phyloP scores from a whole-genome alignment of 1,140 invertebrate genomes.

The Gyrodactylus bullatarudis region DNA sequence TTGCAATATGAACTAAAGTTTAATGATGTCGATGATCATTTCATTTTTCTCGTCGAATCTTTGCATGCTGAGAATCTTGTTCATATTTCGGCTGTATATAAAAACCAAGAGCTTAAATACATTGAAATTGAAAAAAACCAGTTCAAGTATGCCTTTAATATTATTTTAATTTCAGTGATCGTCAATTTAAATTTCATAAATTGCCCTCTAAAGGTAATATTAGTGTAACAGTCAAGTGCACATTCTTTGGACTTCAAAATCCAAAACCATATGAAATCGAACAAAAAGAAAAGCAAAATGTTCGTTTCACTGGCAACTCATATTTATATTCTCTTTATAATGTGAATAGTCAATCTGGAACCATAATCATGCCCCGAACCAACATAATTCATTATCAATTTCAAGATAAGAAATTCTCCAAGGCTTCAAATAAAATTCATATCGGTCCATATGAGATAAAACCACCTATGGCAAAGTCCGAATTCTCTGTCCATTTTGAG shows the following conservation, averaged over 20 bases:
- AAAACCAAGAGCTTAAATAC: not conserved
- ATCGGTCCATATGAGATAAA: slow-evolving; percentile 57
- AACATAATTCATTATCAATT: slow-evolving; percentile 44
- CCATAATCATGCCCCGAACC: slow-evolving; percentile 35
- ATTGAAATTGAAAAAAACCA: not conserved
- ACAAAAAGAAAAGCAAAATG: slow-evolving; percentile 66
- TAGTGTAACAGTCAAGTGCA: not conserved
- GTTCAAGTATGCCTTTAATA: not conserved
- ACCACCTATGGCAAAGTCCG: slow-evolving; percentile 22
- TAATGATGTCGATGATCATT: not conserved
- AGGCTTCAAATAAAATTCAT: slow-evolving; percentile 37
- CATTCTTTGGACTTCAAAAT: not conserved
- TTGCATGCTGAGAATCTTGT: not conserved
- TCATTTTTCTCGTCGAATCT: not conserved
- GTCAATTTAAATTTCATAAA: not conserved
- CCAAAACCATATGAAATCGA: slow-evolving; percentile 52
- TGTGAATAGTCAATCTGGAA: slow-evolving; percentile 41
- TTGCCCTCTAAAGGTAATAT: not conserved
- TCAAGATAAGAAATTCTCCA: slow-evolving; percentile 39
- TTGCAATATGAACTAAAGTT: not conserved
- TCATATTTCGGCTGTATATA: not conserved
- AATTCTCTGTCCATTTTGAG: slow-evolving; percentile 57
- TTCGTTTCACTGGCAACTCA: slow-evolving; percentile 44
- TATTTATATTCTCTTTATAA: slow-evolving; percentile 49
- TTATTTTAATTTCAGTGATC: not conserved